A percentile compares a stretch with the other conserved stretches of the same genome.
Conservation (phyloP, 2,888 invertebrate species). For the Hanleya hanleyi region DNA sequence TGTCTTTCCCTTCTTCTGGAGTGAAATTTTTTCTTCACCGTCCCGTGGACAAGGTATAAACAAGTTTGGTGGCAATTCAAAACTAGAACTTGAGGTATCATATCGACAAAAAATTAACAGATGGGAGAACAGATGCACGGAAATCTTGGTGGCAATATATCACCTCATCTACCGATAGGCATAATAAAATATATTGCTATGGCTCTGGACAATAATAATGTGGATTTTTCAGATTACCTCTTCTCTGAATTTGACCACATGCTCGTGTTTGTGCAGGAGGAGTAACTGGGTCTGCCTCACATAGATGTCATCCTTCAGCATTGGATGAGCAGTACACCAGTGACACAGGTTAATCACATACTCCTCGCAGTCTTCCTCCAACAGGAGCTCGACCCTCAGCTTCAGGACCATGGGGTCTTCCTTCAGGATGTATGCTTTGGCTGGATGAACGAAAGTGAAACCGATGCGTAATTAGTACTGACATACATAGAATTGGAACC, state of each 20-base stretch:
- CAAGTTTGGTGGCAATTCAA: no score
- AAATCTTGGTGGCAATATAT: no score
- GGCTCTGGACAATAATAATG: no score
- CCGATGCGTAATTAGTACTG: neutral
- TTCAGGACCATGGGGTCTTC: conserved; percentile 62
- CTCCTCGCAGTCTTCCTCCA: conserved; percentile 69
- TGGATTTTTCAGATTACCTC: conserved; percentile 46
- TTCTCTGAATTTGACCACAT: conserved; percentile 63
- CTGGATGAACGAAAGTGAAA: conserved; percentile 7
- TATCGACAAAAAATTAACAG: no score
- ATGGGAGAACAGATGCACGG: no score
- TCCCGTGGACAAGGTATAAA: no score
- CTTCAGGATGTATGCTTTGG: conserved; percentile 50
- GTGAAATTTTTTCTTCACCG: no score
- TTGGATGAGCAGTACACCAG: conserved; percentile 64
- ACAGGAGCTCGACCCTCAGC: conserved; percentile 68
- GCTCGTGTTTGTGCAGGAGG: conserved; percentile 59
- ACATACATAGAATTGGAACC: neutral
- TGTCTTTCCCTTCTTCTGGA: no score
- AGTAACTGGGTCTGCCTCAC: conserved; percentile 61
- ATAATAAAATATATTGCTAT: no score
- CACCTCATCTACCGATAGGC: no score
- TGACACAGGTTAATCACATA: conserved; percentile 69
- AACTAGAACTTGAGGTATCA: no score
- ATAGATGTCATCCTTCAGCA: conserved; percentile 57